A percentile compares a stretch with the other conserved stretches of the same genome.
Evolutionary conservation across 2,888 invertebrate species (phyloP).

Genomic region (Lydus trimaculatus): DNA sequence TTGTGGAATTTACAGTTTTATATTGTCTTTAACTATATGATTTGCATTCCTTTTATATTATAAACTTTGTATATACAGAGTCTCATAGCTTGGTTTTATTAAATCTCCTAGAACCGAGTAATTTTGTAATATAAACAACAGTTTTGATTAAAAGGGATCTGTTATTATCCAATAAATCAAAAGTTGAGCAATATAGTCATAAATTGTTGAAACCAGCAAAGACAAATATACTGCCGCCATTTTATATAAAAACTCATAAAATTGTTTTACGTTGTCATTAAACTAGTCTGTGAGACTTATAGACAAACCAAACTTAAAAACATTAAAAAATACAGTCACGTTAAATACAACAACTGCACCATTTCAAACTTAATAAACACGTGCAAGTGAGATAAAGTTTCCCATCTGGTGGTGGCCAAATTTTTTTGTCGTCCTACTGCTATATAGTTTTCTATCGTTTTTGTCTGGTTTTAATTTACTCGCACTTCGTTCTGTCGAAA

Average conservation of each 20-base stretch:
- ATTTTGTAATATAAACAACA: neutral
- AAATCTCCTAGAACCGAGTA: neutral
- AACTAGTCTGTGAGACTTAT: conserved; percentile 41
- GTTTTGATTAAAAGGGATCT: neutral
- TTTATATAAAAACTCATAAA: conserved; percentile 46
- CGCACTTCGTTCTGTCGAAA: neutral
- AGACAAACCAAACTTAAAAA: conserved; percentile 43
- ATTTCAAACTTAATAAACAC: conserved; percentile 45
- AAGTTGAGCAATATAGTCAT: conserved; percentile 26
- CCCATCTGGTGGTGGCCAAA: conserved; percentile 27
- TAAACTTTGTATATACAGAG: conserved; percentile 26
- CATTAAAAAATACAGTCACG: conserved; percentile 44
- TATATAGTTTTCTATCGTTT: conserved; percentile 5
- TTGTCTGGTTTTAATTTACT: conserved; percentile 18
- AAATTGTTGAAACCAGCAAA: conserved; percentile 40
- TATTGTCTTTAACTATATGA: conserved; percentile 1
- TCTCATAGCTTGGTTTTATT: neutral
- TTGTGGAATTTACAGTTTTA: conserved; percentile 16
- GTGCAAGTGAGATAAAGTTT: conserved; percentile 35
- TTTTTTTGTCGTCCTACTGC: no score
- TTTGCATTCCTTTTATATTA: conserved; percentile 12
- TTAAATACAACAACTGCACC: conserved; percentile 35
- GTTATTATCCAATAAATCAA: conserved; percentile 5
- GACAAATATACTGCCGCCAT: conserved; percentile 41
- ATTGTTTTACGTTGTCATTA: conserved; percentile 45